Percentiles rank a stretch among this genome's conserved stretches.
Evolutionary conservation across 1,140 invertebrate species (phyloP).

Genomic region (Calliopsis andreniformis): DNA sequence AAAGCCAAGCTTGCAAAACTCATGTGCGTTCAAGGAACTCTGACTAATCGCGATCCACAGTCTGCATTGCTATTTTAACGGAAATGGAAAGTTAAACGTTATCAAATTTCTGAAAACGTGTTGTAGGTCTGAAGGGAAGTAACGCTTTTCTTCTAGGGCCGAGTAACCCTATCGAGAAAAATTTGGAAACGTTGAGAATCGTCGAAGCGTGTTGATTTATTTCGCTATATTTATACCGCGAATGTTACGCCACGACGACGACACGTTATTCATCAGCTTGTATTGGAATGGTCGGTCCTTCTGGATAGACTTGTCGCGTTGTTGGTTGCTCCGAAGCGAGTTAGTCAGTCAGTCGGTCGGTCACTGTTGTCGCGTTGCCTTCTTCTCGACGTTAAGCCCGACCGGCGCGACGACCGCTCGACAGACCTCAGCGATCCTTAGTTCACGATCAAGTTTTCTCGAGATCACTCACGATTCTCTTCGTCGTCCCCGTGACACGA

Average conservation of each 20-base stretch:
- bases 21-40: too few species aligned
- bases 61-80: too few species aligned
- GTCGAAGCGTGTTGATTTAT: background rate
- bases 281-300: constrained; percentile 12
- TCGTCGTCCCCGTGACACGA: background rate
- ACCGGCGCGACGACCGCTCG: background rate
- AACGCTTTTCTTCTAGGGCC: too few species aligned
- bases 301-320: constrained; percentile 14
- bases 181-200: background rate
- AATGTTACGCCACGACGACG: background rate
- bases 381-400: constrained; percentile 30
- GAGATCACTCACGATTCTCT: constrained; percentile 25
- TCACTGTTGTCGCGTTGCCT: constrained; percentile 35
- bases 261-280: constrained; percentile 12
- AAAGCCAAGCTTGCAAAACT: too few species aligned
- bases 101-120: too few species aligned
- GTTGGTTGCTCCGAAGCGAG: constrained; percentile 9
- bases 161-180: too few species aligned
- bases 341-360: constrained; percentile 35
- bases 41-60: too few species aligned
- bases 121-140: too few species aligned
- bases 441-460: constrained; percentile 42
- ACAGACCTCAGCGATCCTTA: constrained; percentile 43
- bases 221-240: background rate
- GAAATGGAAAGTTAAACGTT: too few species aligned